Evolutionary conservation across 2,888 invertebrate genomes (phyloP), one percentile per base, ranked within the genome.

Genomic region (Eupsilia transversa): DNA sequence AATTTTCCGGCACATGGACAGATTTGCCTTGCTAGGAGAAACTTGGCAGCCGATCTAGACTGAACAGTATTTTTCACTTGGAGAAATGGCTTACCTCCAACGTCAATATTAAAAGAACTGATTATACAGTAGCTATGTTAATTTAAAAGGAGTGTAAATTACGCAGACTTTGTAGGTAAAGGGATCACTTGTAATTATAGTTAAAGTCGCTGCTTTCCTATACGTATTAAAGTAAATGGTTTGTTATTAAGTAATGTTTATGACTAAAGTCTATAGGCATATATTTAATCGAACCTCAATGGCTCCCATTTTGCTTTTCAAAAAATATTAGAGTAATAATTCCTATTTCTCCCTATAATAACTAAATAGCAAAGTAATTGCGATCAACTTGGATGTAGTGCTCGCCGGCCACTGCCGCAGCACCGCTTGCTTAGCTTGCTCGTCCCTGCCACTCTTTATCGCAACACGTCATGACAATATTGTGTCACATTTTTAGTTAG

Each of bases 1-100:
- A 93, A 92, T 93, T 92, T 93, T 91, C 90, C 90, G 83, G 85
- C 79, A 86, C 89, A 88, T 87, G 89, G 90, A 89, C 91, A 89
- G 89, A 92, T 92, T 91, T 91, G 88, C 89, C 83, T 90, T 80
- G 88, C 87, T 82, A 89, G 86, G 74, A 82, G 74, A 84, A 90
- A 92, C 91, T 93, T 93, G 93, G 92, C 92, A 92, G 87, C 84
- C 85, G 80, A 88, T 85, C 75, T 83, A 87, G 78, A 88, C 78
- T 86, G 83, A 88, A 84, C 88, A 84, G 87, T 90, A 92, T 91
- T 91, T 92, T 91, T 89, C 89, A 88, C 85, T 79, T 76, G 52
- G 76, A 87, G 82, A 87, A 89, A 90, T 89, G 86, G 88, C 89
- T 80, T 84, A 86, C 41, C 30, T 84, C 72, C 66, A 72, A 84